Evolutionary conservation across 2,113 vertebrate genomes (phyloP), one percentile per base, ranked within the genome.

Genomic region (Anseranas semipalmata): DNA sequence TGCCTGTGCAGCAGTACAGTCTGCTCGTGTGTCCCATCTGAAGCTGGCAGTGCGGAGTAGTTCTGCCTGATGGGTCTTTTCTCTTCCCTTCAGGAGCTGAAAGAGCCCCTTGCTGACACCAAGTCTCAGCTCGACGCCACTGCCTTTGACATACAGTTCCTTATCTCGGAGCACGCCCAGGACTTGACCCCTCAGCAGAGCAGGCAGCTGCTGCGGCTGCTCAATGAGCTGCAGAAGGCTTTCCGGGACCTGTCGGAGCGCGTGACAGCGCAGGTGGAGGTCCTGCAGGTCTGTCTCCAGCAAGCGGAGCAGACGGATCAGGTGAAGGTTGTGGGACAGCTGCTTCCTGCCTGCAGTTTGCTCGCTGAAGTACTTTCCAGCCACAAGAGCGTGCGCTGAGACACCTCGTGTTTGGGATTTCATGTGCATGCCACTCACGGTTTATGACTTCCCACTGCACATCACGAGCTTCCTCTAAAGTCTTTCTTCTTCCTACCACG

Each of bases 121-220:
- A 99, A 98, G 67, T 93, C 87, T 15, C 98, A 99, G 75, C 98
- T 99, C 27, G 98, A 98, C 7, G 32, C 73, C 37, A 89, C 98
- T 3, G 99, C 98, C 62, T 98, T 98, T 6, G 98, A 99, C 88
- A 95, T 99, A 88, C 99, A 99, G 96, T 68, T 98, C 82, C 99
- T 99, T 77, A 98, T 99, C 96, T 99, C 99, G 0, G 99, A 99
- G 98, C 98, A 98, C 1, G 98, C 99, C 1, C 99, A 98, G 96
- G 99, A 99, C 82, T 86, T 99, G 85, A 97, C 93, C 15, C 98
- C 99, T 5, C 98, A 99, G 93, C 99, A 99, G 96, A 99, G 98
- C 97, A 97, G 98, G 82, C 97, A 97, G 90, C 98, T 99, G 50
- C 98, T 99, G 82, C 97, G 97, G 88, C 98, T 98, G 95, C 98